Percentiles rank a stretch among this genome's conserved stretches.
These are phyloP conservation scores for Phasia obesa DNA, from an alignment of 2,888 invertebrate genomes.

Conservation along the genomic window DNA sequence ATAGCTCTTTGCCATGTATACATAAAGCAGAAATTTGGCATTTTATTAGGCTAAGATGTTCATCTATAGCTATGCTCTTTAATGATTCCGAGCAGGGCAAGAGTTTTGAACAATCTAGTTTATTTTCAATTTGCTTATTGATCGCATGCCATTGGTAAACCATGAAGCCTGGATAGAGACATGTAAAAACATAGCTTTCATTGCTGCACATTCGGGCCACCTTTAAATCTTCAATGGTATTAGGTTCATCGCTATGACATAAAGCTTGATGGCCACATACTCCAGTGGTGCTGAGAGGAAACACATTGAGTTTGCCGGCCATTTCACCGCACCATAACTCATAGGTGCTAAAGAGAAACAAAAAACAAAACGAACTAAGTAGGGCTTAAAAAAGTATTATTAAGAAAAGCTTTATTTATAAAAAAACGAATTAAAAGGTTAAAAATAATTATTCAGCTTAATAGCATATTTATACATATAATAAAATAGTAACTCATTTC, in stretches of 20 bases:
- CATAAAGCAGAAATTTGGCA: constrained; percentile 87
- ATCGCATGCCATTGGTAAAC: constrained; percentile 93
- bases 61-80: constrained; percentile 95
- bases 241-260: constrained; percentile 84
- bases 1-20: constrained; percentile 87
- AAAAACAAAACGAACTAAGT: background rate
- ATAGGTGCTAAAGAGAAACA: constrained; percentile 82
- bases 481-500: no score
- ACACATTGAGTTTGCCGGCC: constrained; percentile 90
- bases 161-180: constrained; percentile 92
- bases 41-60: constrained; percentile 89
- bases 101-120: constrained; percentile 95
- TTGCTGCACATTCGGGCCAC: constrained; percentile 88
- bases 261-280: constrained; percentile 89
- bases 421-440: no score
- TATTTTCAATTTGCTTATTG: constrained; percentile 87
- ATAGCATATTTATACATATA: no score
- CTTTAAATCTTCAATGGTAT: constrained; percentile 82
- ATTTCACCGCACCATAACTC: constrained; percentile 96
- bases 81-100: constrained; percentile 96
- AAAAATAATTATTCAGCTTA: no score
- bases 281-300: constrained; percentile 87
- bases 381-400: background rate
- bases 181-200: constrained; percentile 88
- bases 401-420: no score